Percentiles rank a stretch among this genome's conserved stretches.
These are phyloP conservation scores for Anoplolepis gracilipes DNA, from an alignment of 1,140 invertebrate genomes.

Conservation along the genomic window DNA sequence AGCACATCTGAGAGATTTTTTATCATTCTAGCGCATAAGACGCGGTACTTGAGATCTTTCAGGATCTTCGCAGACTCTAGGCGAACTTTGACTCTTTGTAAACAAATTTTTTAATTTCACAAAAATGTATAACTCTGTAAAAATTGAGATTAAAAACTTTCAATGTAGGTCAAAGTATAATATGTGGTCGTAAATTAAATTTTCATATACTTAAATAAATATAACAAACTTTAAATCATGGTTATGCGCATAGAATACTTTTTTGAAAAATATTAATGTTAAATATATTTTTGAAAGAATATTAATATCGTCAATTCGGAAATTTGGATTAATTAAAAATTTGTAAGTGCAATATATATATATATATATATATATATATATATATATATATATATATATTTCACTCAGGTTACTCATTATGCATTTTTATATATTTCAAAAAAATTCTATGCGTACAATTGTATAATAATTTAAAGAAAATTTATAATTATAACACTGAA, in stretches of 20 bases:
- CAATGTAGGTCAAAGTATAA: not conserved
- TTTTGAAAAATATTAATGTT: too few species aligned
- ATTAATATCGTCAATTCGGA: too few species aligned
- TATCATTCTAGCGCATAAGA: not conserved
- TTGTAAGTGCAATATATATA: too few species aligned
- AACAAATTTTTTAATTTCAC: not conserved
- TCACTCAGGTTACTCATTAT: too few species aligned
- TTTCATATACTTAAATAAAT: not conserved
- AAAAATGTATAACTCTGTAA: not conserved
- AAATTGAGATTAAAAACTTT: constrained; percentile 2
- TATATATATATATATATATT: too few species aligned
- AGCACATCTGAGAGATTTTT: not conserved
- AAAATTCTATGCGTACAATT: too few species aligned
- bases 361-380: too few species aligned
- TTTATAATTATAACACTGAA: too few species aligned
- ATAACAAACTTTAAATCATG: not conserved
- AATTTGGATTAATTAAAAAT: too few species aligned
- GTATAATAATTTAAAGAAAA: too few species aligned
- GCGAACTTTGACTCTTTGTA: not conserved
- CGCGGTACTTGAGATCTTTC: not conserved
- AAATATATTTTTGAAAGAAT: too few species aligned
- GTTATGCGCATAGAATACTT: not conserved
- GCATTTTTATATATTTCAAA: too few species aligned
- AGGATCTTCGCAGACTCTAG: not conserved
- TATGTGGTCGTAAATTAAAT: not conserved